Evolutionary conservation across 2,888 invertebrate species (phyloP).

Genomic region (Campaea margaritaria): DNA sequence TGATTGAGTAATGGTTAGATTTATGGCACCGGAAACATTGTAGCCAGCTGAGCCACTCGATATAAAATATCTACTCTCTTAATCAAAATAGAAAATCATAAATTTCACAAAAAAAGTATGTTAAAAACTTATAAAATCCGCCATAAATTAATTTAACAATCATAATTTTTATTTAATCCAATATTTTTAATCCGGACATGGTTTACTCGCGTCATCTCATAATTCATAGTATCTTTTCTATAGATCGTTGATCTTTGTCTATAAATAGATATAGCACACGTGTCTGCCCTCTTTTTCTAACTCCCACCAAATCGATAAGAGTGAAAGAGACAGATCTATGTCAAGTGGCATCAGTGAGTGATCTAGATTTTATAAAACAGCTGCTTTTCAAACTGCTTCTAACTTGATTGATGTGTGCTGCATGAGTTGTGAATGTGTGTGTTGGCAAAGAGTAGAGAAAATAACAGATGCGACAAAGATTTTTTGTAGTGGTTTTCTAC

Average conservation of each 20-base stretch:
- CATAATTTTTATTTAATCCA: slow-evolving; percentile 23
- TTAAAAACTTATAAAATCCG: slow-evolving; percentile 7
- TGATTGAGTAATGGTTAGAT: too few relatives aligned
- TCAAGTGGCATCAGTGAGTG: neutral
- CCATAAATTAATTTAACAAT: slow-evolving; percentile 17
- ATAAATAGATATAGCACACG: slow-evolving; percentile 26
- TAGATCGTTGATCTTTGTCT: slow-evolving; percentile 34
- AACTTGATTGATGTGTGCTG: slow-evolving; percentile 29
- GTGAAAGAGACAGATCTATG: slow-evolving; percentile 7
- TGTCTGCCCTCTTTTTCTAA: slow-evolving; percentile 14
- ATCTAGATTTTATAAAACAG: slow-evolving; percentile 16
- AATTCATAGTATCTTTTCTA: slow-evolving; percentile 19
- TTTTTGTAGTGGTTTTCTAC: too few relatives aligned
- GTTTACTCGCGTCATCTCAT: slow-evolving; percentile 23
- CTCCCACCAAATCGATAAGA: neutral
- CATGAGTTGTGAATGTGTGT: slow-evolving; percentile 12
- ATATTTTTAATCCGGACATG: slow-evolving; percentile 20
- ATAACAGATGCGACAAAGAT: slow-evolving; percentile 6
- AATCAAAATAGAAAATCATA: neutral
- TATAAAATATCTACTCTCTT: too few relatives aligned
- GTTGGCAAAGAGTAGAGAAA: slow-evolving; percentile 16
- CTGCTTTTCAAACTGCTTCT: slow-evolving; percentile 21
- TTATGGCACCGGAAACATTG: too few relatives aligned
- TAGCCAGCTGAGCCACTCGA: too few relatives aligned
- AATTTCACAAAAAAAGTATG: slow-evolving; percentile 1